phyloP scores from a whole-genome alignment of 2,113 vertebrate species.

The Rhinichthys klamathensis region DNA sequence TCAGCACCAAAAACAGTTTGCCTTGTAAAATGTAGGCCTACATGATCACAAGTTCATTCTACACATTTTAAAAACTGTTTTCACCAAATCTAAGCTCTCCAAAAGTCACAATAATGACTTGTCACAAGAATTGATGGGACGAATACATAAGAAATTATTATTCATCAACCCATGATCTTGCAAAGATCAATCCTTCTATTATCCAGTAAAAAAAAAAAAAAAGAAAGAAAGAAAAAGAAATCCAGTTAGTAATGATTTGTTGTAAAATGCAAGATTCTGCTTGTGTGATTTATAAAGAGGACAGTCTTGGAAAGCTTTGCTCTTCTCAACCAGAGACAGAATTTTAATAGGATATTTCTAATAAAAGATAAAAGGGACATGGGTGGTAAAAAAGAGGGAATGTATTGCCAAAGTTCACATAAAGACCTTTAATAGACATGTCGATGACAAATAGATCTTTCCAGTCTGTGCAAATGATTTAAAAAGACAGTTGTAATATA shows the following conservation, averaged over 20 bases:
- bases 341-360: conserved; percentile 26
- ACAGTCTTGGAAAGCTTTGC: neutral
- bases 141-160: neutral
- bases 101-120: neutral
- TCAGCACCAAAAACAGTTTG: neutral
- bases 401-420: conserved; percentile 3
- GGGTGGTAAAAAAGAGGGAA: neutral
- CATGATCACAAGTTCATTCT: neutral
- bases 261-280: neutral
- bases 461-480: neutral
- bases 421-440: conserved; percentile 38
- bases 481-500: conserved; percentile 1
- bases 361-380: conserved; percentile 7
- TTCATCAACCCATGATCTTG: neutral
- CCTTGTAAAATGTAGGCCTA: neutral
- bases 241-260: neutral
- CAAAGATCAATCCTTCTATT: neutral
- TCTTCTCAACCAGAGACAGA: neutral
- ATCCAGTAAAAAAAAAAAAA: neutral
- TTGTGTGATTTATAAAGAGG: neutral
- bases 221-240: neutral
- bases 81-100: neutral
- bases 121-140: neutral
- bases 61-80: neutral
- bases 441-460: neutral